Percentiles rank a stretch among this genome's conserved stretches.
Conservation (phyloP, 2,888 invertebrate genomes). For the Netelia fuscicornis region DNA sequence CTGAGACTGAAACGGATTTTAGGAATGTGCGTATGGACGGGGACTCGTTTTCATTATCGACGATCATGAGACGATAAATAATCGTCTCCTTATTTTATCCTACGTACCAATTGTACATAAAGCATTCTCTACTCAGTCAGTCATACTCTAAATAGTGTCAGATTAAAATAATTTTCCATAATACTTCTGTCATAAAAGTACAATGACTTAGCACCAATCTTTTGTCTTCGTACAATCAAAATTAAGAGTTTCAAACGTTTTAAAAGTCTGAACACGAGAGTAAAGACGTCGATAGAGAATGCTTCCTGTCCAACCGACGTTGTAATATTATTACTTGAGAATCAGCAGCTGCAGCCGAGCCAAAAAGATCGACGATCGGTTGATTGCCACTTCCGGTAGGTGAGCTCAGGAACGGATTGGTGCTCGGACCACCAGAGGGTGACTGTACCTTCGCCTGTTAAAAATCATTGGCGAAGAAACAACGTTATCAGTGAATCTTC, state of each 20-base stretch:
- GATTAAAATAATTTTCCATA: too few species aligned
- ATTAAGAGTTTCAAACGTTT: not conserved
- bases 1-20: slow-evolving; percentile 77
- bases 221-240: too few species aligned
- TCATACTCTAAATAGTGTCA: too few species aligned
- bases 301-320: too few species aligned
- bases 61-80: not conserved
- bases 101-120: not conserved
- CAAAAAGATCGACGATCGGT: slow-evolving; percentile 93
- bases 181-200: too few species aligned
- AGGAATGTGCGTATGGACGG: slow-evolving; percentile 55
- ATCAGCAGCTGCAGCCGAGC: slow-evolving; percentile 86
- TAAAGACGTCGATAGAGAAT: too few species aligned
- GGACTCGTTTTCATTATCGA: slow-evolving; percentile 14
- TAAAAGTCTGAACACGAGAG: too few species aligned
- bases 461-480: not conserved
- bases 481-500: not conserved
- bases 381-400: slow-evolving; percentile 86
- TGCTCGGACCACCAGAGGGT: slow-evolving; percentile 89
- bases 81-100: not conserved
- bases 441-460: slow-evolving; percentile 92
- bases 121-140: not conserved
- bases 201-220: too few species aligned
- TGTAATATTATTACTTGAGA: slow-evolving; percentile 76
- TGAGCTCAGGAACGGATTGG: slow-evolving; percentile 94